Conservation (phyloP, 2,113 vertebrate species). For the Pleuronectes platessa region DNA sequence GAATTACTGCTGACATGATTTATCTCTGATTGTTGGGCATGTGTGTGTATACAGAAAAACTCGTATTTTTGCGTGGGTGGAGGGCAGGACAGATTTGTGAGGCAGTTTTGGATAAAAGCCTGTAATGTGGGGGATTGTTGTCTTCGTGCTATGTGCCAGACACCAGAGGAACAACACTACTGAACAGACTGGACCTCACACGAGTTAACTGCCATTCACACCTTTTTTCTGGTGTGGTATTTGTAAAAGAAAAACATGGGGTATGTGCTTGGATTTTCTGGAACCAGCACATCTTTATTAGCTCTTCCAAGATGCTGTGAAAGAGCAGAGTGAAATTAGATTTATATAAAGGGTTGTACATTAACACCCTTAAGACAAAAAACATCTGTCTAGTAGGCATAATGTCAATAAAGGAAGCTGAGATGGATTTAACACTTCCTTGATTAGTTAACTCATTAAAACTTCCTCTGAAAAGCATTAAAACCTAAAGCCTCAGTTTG, state of each 20-base stretch:
- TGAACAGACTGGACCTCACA: background rate
- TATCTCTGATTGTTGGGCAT: background rate
- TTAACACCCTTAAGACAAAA: background rate
- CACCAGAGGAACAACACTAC: background rate
- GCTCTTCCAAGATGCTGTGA: background rate
- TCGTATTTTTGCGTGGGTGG: background rate
- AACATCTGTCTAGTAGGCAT: background rate
- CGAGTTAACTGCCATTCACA: background rate
- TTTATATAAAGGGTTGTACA: background rate
- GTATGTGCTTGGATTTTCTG: no score
- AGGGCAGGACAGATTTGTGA: background rate
- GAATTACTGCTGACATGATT: background rate
- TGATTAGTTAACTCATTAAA: background rate
- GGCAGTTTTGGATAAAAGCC: conserved; percentile 23
- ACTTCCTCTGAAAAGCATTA: no score
- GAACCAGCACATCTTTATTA: background rate
- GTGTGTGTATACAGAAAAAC: background rate
- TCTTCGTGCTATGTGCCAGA: conserved; percentile 28
- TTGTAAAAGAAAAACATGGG: no score
- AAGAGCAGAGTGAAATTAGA: background rate
- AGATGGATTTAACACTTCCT: background rate
- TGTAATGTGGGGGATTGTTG: conserved; percentile 33
- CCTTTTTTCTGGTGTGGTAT: background rate
- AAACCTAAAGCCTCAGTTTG: no score
- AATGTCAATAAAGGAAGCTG: background rate